Evolutionary conservation across 92 coral and sea anemone genomes (phyloP), one percentile per base, ranked within the genome.

Genomic region (Anthopleura xanthogrammica): DNA sequence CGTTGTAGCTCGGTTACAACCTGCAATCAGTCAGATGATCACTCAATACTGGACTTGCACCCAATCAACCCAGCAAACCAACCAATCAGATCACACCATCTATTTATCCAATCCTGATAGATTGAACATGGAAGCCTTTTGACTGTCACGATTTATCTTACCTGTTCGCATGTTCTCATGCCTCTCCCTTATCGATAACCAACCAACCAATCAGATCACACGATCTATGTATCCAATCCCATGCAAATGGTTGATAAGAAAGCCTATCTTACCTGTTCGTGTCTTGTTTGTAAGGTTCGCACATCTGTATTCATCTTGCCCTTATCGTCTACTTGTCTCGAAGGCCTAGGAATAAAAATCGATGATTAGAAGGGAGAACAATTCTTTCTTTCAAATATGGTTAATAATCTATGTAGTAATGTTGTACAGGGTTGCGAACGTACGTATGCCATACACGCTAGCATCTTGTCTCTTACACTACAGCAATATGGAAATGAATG

Each of bases 1-100:
- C 85, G 86, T 23, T 90, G 94, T 36, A 91, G 65, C 76, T 91
- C 94, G 14, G 74, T 86, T n/a, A 91, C 66, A 11, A 79, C 94
- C 90, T 90, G 79, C 46, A 40, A 46, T 12, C 11, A 62, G 20
- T 55, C 50, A 46, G 16, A 11, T 22, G 42, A 0, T 13, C 16
- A 36, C 16, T 5, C 52, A 0, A 8, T 16, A 36, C 17, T 4
- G 12, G 19, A 7, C 7, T 36, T 77, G 19, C 10, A 1, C 5
- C 0, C 23, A 5, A 60, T 60, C 65, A 60, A 14, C 65, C 65
- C 65, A 16, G 5, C 20, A 29, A 60, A 5, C 65, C 65, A 16
- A 17, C 65, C 65, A 60, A 60, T 60, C 65, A 60, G 22, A 60
- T 16, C 23, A 3, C 23, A 60, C 22, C 19, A 60, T 46, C 7